Evolutionary conservation across 2,113 vertebrate species (phyloP).

Genomic region (Crotalus viridis): DNA sequence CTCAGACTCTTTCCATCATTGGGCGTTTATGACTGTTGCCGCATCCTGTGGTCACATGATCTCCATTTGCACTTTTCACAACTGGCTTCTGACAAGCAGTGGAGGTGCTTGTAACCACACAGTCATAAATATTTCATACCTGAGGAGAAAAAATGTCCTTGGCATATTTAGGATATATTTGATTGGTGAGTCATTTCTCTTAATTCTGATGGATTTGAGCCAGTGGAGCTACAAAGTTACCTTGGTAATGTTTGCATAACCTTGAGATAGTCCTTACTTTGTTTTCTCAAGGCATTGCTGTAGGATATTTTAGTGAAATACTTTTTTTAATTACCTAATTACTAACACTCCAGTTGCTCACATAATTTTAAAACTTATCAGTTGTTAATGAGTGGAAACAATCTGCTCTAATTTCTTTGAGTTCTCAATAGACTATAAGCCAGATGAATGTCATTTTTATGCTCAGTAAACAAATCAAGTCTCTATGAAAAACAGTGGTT

Average conservation of each 20-base stretch:
- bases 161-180: not conserved
- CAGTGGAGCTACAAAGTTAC: not conserved
- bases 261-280: not conserved
- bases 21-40: not conserved
- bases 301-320: not conserved
- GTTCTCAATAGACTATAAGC: conserved; percentile 17
- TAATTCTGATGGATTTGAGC: not conserved
- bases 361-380: not conserved
- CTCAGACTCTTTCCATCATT: not conserved
- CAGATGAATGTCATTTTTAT: conserved; percentile 50
- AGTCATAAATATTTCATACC: not conserved
- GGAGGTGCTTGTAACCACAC: not conserved
- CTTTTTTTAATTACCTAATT: not conserved
- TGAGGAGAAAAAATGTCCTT: not conserved
- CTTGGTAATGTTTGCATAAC: not conserved
- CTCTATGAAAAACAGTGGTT: too few species aligned
- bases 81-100: not conserved
- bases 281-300: not conserved
- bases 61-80: not conserved
- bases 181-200: not conserved
- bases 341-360: not conserved
- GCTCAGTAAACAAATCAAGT: conserved; percentile 1
- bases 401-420: conserved; percentile 45
- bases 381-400: conserved; percentile 7
- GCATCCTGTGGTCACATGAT: not conserved